Conservation (phyloP, 2,888 invertebrate genomes). For the Lepidocyrtinus sp. region DNA sequence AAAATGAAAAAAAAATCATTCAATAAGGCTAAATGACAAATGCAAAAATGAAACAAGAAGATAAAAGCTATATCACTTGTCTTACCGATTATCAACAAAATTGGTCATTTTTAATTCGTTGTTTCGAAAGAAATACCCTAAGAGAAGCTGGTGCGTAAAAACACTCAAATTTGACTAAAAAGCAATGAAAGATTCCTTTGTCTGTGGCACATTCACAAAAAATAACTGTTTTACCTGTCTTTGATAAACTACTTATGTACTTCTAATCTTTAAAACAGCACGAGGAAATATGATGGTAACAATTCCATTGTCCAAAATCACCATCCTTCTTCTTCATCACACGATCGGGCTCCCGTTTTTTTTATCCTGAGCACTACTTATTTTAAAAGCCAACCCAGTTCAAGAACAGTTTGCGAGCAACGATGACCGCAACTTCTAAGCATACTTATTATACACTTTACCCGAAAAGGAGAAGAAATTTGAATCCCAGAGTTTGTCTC, state of each 20-base stretch:
- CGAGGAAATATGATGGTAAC: slow-evolving; percentile 25
- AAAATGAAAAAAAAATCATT: slow-evolving; percentile 10
- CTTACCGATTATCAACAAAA: neutral
- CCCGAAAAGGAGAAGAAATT: neutral
- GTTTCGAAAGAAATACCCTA: neutral
- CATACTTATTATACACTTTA: neutral
- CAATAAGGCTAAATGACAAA: slow-evolving; percentile 12
- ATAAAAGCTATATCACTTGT: neutral
- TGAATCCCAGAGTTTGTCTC: neutral
- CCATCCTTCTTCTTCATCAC: no score
- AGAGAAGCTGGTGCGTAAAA: neutral
- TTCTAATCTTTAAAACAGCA: neutral
- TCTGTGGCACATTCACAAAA: neutral
- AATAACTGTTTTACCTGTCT: neutral
- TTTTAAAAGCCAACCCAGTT: no score
- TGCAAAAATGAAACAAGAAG: neutral
- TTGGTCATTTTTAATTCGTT: neutral
- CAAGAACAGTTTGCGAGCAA: no score
- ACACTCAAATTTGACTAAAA: neutral
- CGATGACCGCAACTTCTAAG: no score
- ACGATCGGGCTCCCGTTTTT: no score
- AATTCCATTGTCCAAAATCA: no score
- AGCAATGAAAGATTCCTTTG: neutral
- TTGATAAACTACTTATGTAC: no score
- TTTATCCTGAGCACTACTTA: no score